phyloP scores from a whole-genome alignment of 23 tunicate species.

The Halocynthia aurantium region DNA sequence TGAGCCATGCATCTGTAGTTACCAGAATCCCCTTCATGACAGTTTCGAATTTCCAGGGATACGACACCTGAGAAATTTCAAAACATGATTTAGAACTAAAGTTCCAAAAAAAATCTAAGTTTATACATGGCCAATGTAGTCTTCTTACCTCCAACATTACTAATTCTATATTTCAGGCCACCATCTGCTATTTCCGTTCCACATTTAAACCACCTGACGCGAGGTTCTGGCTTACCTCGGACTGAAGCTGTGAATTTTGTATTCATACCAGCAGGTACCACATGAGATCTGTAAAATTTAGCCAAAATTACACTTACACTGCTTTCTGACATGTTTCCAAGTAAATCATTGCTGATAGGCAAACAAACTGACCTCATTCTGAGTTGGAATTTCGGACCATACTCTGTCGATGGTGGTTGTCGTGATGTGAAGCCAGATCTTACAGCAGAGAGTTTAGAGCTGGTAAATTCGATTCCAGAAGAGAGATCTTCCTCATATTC shows the following conservation, averaged over 20 bases:
- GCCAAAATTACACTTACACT: background rate
- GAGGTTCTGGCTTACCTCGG: constrained; percentile 90
- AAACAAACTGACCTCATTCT: constrained; percentile 43
- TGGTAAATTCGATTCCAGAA: constrained; percentile 93
- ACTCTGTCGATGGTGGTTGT: constrained; percentile 44
- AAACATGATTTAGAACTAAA: background rate
- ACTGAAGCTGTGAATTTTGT: constrained; percentile 89
- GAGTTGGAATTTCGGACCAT: constrained; percentile 90
- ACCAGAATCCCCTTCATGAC: constrained; percentile 78
- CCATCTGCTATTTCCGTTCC: constrained; percentile 68
- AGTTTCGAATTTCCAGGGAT: constrained; percentile 50
- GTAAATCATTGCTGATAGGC: background rate
- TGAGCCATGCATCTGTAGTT: constrained; percentile 67
- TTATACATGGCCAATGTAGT: too few species aligned
- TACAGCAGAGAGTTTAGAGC: constrained; percentile 37
- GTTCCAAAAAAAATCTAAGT: background rate
- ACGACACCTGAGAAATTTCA: constrained; percentile 25
- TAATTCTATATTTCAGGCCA: constrained; percentile 70
- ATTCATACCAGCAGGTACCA: constrained; percentile 87
- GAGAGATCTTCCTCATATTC: constrained; percentile 95
- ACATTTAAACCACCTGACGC: constrained; percentile 88
- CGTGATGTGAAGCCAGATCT: constrained; percentile 26
- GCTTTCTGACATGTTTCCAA: background rate
- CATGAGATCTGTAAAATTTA: constrained; percentile 38
- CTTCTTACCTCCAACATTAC: constrained; percentile 76